phyloP scores from a whole-genome alignment of 2,113 vertebrate species.

The Machaerirhynchus nigripectus region DNA sequence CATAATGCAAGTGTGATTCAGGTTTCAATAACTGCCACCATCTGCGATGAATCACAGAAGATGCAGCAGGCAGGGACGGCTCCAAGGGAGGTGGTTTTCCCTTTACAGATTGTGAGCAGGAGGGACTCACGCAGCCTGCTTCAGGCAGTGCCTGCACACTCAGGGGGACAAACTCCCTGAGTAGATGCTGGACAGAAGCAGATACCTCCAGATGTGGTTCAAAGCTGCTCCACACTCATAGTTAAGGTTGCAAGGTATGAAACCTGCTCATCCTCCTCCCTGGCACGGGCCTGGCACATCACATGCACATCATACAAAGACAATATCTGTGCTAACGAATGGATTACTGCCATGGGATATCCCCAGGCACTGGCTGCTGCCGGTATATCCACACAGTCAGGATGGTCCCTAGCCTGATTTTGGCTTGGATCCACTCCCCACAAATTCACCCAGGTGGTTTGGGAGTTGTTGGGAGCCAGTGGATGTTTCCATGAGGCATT shows the following conservation, averaged over 20 bases:
- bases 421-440: neutral
- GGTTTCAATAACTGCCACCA: neutral
- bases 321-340: neutral
- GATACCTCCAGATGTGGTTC: neutral
- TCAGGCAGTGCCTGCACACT: neutral
- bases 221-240: neutral
- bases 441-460: neutral
- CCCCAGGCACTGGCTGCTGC: neutral
- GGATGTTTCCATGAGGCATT: fast-evolving
- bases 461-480: neutral
- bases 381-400: neutral
- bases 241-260: neutral
- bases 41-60: constrained; percentile 19
- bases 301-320: neutral
- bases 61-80: neutral
- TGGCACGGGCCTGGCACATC: neutral
- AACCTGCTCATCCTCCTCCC: neutral
- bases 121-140: neutral
- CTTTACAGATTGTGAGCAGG: neutral
- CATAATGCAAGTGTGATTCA: neutral
- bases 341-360: neutral
- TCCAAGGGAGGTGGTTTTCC: neutral
- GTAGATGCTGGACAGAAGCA: neutral
- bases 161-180: neutral
- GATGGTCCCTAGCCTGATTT: neutral